Base-by-base conservation (phyloP, 2,888 invertebrate genomes). In the Apotomis capreana region DNA sequence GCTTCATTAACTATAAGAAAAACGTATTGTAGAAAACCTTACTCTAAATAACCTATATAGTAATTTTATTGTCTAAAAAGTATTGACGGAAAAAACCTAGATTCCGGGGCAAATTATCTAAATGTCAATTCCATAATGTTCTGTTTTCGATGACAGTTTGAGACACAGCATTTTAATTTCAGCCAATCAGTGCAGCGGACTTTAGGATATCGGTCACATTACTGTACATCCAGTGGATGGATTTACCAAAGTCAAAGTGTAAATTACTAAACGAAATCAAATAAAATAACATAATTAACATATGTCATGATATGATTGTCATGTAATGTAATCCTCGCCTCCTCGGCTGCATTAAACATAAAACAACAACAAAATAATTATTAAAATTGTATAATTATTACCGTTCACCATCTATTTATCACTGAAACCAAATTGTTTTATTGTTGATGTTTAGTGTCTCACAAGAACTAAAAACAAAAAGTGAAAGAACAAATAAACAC, bases 301-400 rank as follows among this genome's bases (percentile, higher is more conserved):
- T 15, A 15, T 44, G 63, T 54, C 63, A 59, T 59, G 8, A 40
- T n/a, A 63, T n/a, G 3, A 44, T 44, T 49, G 51, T n/a, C 15
- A 64, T 44, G 55, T 40, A 9, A 59, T 44, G 26, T 46, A 51
- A 65, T 70, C 36, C 52, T 59, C 36, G 44, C 46, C 37, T 54
- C 26, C 44, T 44, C 44, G 52, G 36, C 13, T 65, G 59, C 37
- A 49, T 54, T 49, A 60, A 65, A 69, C 54, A 67, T 46, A 61
- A 55, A 65, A 67, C 36, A 62, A 57, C 37, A 68, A 64, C 70
- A 65, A 59, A 52, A 52, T 46, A 46, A 46, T 49, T 62, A 10
- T 62, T 57, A 59, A 59, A 46, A 58, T 54, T 37, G 3, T 54
- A 40, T n/a, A 46, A 44, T 37, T 65, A 65, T 15, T 46, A 52